A percentile compares a stretch with the other conserved stretches of the same genome.
Conservation (phyloP, 2,888 invertebrate genomes). For the Hylaea fasciaria region DNA sequence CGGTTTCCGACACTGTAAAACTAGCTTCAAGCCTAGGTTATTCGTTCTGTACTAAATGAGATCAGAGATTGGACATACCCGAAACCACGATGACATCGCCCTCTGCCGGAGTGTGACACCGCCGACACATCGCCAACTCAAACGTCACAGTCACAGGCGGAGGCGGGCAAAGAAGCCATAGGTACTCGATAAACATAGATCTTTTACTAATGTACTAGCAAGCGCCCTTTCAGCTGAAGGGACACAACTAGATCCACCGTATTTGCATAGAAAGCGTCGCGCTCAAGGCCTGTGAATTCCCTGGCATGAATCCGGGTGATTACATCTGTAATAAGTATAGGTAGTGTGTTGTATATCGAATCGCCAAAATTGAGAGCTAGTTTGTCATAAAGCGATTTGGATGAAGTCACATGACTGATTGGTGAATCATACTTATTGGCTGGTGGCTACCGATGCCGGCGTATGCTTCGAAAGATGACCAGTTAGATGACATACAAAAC, state of each 20-base stretch:
- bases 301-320: slow-evolving; percentile 75
- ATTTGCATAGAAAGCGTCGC: slow-evolving; percentile 69
- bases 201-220: slow-evolving; percentile 53
- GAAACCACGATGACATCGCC: slow-evolving; percentile 73
- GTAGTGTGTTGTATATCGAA: slow-evolving; percentile 60
- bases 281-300: slow-evolving; percentile 74
- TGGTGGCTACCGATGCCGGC: background rate
- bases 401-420: slow-evolving; percentile 49
- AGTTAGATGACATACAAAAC: background rate
- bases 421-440: slow-evolving; percentile 40
- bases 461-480: background rate
- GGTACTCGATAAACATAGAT: slow-evolving; percentile 54
- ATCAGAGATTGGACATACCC: slow-evolving; percentile 71
- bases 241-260: slow-evolving; percentile 66
- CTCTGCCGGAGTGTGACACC: slow-evolving; percentile 46
- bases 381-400: slow-evolving; percentile 57
- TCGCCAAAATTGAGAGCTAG: slow-evolving; percentile 69
- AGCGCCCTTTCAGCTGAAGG: slow-evolving; percentile 64
- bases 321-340: slow-evolving; percentile 61
- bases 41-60: slow-evolving; percentile 50
- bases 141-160: slow-evolving; percentile 56
- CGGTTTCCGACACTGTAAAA: slow-evolving; percentile 45
- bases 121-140: slow-evolving; percentile 67
- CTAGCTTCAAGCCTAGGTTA: slow-evolving; percentile 56
- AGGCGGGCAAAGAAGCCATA: slow-evolving; percentile 53